Evolutionary conservation across 1,140 invertebrate species (phyloP).

Genomic region (Piezodorus guildinii): DNA sequence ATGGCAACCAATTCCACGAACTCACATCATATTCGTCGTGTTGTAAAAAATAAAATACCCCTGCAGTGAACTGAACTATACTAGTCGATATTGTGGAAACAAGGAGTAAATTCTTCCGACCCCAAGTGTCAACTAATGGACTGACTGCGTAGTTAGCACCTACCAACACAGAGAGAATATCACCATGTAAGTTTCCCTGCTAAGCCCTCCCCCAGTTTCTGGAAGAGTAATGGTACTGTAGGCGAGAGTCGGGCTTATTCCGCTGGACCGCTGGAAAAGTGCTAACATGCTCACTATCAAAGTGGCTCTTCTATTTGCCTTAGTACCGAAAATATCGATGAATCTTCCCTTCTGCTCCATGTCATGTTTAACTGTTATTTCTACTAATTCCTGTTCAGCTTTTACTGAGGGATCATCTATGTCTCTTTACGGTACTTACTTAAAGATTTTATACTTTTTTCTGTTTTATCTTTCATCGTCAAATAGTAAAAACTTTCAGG

Average conservation of each 20-base stretch:
- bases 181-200: constrained; percentile 24
- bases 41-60: constrained; percentile 29
- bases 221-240: constrained; percentile 28
- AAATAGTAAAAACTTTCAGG: constrained; percentile 70
- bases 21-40: not conserved
- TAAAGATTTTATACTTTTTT: constrained; percentile 49
- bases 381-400: constrained; percentile 23
- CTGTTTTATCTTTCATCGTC: constrained; percentile 42
- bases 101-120: constrained; percentile 41
- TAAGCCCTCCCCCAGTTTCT: constrained; percentile 27
- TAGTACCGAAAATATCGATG: constrained; percentile 24
- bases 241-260: constrained; percentile 27
- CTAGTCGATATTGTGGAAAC: constrained; percentile 32
- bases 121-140: constrained; percentile 37
- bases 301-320: constrained; percentile 25
- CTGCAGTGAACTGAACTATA: constrained; percentile 20
- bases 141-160: constrained; percentile 36
- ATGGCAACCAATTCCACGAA: constrained; percentile 26
- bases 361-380: constrained; percentile 22
- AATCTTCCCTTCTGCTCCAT: constrained; percentile 23
- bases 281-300: constrained; percentile 24
- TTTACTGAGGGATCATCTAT: constrained; percentile 17
- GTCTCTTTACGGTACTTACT: constrained; percentile 42
- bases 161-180: constrained; percentile 29
- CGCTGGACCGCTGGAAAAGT: constrained; percentile 26